A percentile compares a stretch with the other conserved stretches of the same genome.
Evolutionary conservation across 2,797 vertebrate species (phyloP).

Genomic region (Peromyscus nudipes): DNA sequence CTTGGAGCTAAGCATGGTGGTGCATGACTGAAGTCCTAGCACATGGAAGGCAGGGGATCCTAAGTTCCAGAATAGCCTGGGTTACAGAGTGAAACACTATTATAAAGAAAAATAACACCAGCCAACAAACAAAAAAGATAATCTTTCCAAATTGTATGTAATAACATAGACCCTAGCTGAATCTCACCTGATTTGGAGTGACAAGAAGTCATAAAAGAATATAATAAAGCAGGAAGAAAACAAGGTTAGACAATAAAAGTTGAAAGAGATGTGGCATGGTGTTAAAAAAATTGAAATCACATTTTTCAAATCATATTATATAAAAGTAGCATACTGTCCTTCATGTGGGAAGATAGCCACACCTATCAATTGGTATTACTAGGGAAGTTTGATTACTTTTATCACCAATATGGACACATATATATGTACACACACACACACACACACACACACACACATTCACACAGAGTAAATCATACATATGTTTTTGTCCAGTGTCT

Average conservation of each 20-base stretch:
- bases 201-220: conserved; percentile 49
- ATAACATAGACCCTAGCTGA: conserved; percentile 17
- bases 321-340: background rate
- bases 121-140: background rate
- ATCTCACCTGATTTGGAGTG: conserved; percentile 54
- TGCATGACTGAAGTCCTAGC: background rate
- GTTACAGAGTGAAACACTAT: background rate
- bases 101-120: background rate
- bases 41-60: background rate
- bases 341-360: conserved; percentile 4
- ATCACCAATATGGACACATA: background rate
- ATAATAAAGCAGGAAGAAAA: conserved; percentile 61
- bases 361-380: conserved; percentile 13
- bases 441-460: background rate
- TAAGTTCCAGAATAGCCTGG: background rate
- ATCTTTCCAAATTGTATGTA: conserved; percentile 21
- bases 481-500: background rate
- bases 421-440: background rate
- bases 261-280: background rate
- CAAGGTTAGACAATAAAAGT: conserved; percentile 44
- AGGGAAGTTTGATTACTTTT: conserved; percentile 8
- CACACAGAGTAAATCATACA: background rate
- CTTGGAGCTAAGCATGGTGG: background rate
- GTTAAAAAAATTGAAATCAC: conserved; percentile 24
- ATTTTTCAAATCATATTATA: conserved; percentile 50